These are phyloP conservation scores for Megatriorchis doriae DNA, from an alignment of 2,113 vertebrate genomes.

Conservation along the genomic window DNA sequence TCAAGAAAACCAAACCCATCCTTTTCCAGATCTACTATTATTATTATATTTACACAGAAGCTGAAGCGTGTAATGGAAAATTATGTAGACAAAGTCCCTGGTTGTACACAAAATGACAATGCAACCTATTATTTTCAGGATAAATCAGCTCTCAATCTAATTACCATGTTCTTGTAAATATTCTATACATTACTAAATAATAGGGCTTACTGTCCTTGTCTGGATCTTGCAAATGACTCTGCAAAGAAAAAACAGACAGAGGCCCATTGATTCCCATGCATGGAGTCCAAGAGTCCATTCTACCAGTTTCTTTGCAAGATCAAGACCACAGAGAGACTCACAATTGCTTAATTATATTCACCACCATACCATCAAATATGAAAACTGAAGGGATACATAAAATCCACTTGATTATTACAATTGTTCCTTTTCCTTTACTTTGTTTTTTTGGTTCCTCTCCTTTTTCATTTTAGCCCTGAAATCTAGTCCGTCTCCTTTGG, in stretches of 20 bases:
- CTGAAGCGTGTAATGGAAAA: background rate
- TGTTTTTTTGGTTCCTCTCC: background rate
- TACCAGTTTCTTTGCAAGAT: background rate
- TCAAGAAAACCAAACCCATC: background rate
- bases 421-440: background rate
- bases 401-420: background rate
- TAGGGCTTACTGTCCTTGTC: background rate
- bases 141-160: background rate
- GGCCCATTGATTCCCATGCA: slow-evolving; percentile 19
- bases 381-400: background rate
- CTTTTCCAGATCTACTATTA: background rate
- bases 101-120: background rate
- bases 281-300: background rate
- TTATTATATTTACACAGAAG: background rate
- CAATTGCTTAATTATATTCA: background rate
- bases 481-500: background rate
- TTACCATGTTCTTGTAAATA: slow-evolving; percentile 1
- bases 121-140: slow-evolving; percentile 14
- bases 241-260: slow-evolving; percentile 16
- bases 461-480: background rate
- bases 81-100: background rate
- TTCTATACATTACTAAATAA: background rate
- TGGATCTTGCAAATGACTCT: slow-evolving; percentile 2
- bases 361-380: background rate
- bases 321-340: background rate